Evolutionary conservation across 2,797 vertebrate genomes (phyloP).

Genomic region (Lophura swinhoii): DNA sequence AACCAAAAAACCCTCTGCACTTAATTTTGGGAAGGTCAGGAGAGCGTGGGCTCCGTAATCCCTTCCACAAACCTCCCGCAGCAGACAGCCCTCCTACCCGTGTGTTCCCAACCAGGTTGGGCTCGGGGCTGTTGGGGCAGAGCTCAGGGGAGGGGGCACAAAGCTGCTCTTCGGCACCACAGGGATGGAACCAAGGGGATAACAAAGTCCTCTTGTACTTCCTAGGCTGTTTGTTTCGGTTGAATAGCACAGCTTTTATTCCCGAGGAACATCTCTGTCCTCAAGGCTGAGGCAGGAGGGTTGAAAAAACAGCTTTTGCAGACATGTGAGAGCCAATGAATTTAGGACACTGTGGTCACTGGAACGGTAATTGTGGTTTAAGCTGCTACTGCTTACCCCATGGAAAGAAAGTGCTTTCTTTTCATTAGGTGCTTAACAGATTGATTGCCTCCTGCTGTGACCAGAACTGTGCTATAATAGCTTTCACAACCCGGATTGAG

Average conservation of each 20-base stretch:
- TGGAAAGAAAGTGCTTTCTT: conserved; percentile 54
- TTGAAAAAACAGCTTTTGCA: conserved; percentile 16
- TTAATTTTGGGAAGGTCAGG: background rate
- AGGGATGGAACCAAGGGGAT: background rate
- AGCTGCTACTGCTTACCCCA: conserved; percentile 49
- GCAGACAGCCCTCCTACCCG: background rate
- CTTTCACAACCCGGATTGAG: conserved; percentile 11
- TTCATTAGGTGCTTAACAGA: conserved; percentile 34
- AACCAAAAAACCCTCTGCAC: background rate
- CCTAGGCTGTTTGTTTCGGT: background rate
- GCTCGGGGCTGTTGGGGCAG: background rate
- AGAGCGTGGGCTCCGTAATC: background rate
- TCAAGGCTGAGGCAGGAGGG: background rate
- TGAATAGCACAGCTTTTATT: background rate
- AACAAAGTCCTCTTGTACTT: background rate
- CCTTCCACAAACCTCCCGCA: conserved; percentile 5
- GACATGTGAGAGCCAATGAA: background rate
- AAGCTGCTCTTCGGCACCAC: background rate
- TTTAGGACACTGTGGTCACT: conserved; percentile 49
- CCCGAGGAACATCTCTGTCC: background rate
- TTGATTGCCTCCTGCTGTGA: conserved; percentile 42
- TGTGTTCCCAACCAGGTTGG: background rate
- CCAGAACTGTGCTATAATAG: background rate
- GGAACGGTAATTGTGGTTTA: conserved; percentile 57
- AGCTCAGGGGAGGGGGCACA: background rate